phyloP scores from a whole-genome alignment of 2,888 invertebrate genomes.

The Caenorhabditis sp. region DNA sequence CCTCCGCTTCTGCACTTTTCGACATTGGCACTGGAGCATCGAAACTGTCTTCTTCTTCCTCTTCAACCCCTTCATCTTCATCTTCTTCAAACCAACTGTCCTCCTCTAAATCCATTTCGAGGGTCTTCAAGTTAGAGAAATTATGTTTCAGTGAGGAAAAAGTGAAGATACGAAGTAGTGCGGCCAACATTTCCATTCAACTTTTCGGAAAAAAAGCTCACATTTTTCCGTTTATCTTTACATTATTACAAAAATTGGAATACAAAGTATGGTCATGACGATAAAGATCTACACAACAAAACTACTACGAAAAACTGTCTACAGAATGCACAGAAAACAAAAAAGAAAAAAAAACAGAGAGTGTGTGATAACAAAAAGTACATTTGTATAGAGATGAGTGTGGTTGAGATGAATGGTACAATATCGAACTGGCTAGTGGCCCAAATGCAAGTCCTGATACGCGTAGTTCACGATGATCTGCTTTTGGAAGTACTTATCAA shows the following conservation, averaged over 20 bases:
- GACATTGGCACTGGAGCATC: constrained; percentile 9
- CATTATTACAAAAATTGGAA: constrained; percentile 27
- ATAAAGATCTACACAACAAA: constrained; percentile 23
- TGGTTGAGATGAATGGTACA: constrained; percentile 52
- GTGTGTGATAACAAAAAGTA: constrained; percentile 42
- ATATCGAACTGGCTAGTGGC: constrained; percentile 23
- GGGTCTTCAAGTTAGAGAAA: background rate
- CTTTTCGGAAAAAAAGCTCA: background rate
- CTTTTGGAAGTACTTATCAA: constrained; percentile 81
- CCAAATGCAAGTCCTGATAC: constrained; percentile 16
- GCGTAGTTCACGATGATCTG: constrained; percentile 51
- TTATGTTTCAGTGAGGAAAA: background rate
- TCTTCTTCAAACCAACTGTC: background rate
- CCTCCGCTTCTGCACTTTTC: constrained; percentile 1
- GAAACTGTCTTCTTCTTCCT: constrained; percentile 37
- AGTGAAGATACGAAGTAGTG: background rate
- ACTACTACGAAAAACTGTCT: constrained; percentile 32
- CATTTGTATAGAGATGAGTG: constrained; percentile 48
- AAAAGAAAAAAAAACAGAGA: constrained; percentile 8
- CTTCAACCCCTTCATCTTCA: background rate
- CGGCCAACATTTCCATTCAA: too few species aligned
- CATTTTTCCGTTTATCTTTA: constrained; percentile 17
- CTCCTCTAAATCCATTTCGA: too few species aligned
- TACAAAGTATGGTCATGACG: background rate
- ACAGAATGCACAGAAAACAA: constrained; percentile 51